A percentile compares a stretch with the other conserved stretches of the same genome.
Conservation (phyloP, 2,113 vertebrate species). For the Benitochromis conjunctus region DNA sequence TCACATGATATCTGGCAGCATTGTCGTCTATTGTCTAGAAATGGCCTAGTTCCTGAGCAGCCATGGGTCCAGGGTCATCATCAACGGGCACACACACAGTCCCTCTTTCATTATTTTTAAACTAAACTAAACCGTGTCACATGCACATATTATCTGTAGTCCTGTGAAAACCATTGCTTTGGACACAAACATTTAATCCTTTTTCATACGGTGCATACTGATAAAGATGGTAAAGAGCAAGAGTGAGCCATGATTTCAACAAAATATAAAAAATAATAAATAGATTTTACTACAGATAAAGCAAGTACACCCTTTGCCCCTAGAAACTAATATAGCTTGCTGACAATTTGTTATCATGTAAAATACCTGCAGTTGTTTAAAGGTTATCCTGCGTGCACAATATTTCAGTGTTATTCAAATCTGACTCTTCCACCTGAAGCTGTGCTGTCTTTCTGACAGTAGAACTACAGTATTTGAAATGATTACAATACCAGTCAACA, state of each 20-base stretch:
- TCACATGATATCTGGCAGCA: slow-evolving; percentile 62
- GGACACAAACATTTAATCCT: background rate
- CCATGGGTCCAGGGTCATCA: slow-evolving; percentile 38
- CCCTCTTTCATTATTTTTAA: background rate
- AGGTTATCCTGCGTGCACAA: background rate
- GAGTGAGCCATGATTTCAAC: background rate
- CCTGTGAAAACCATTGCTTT: background rate
- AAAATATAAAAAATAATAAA: background rate
- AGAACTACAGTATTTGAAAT: background rate
- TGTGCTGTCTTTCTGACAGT: background rate
- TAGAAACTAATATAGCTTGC: background rate
- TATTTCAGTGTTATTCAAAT: background rate
- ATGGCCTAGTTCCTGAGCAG: slow-evolving; percentile 61
- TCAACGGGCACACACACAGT: slow-evolving; percentile 5
- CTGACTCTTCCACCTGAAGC: background rate
- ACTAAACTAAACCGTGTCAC: background rate
- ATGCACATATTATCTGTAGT: background rate
- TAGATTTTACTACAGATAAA: background rate
- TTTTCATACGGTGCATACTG: background rate
- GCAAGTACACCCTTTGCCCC: background rate
- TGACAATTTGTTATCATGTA: background rate
- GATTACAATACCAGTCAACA: background rate
- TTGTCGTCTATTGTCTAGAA: slow-evolving; percentile 61
- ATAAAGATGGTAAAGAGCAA: background rate
- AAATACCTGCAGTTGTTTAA: background rate